phyloP scores from a whole-genome alignment of 2,113 vertebrate species.

The Strigops habroptila region DNA sequence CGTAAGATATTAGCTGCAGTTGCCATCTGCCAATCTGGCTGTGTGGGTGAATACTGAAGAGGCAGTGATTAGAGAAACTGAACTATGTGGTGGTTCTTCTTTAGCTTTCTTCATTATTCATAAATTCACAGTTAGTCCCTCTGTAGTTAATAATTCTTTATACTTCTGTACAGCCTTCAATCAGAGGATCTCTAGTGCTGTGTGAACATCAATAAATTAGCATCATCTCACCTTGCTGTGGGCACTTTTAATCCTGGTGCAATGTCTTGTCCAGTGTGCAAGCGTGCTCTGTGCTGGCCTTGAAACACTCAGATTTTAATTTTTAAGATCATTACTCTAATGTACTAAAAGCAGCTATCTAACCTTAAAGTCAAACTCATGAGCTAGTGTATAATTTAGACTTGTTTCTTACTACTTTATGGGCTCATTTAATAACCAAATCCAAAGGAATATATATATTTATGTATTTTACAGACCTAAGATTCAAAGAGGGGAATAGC shows the following conservation, averaged over 20 bases:
- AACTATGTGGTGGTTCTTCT: slow-evolving; percentile 19
- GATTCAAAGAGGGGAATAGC: background rate
- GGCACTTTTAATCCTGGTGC: background rate
- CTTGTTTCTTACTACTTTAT: background rate
- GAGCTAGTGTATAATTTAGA: background rate
- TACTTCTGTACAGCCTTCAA: background rate
- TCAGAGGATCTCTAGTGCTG: background rate
- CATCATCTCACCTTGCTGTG: background rate
- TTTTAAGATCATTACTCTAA: background rate
- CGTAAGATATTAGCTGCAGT: background rate
- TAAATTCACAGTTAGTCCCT: slow-evolving; percentile 27
- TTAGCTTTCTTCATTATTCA: slow-evolving; percentile 41
- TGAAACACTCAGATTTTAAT: background rate
- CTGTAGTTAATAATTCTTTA: slow-evolving; percentile 43
- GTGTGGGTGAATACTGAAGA: slow-evolving; percentile 8
- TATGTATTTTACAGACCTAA: background rate
- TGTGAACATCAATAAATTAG: background rate
- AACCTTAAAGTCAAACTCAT: background rate
- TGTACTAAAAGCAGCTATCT: background rate
- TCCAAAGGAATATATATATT: background rate
- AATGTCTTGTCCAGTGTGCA: background rate
- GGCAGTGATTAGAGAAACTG: slow-evolving; percentile 3
- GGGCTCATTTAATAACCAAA: background rate
- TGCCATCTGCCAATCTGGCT: background rate
- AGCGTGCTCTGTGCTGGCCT: background rate